These are phyloP conservation scores for Aphis craccivora DNA, from an alignment of 1,140 invertebrate species.

Conservation along the genomic window DNA sequence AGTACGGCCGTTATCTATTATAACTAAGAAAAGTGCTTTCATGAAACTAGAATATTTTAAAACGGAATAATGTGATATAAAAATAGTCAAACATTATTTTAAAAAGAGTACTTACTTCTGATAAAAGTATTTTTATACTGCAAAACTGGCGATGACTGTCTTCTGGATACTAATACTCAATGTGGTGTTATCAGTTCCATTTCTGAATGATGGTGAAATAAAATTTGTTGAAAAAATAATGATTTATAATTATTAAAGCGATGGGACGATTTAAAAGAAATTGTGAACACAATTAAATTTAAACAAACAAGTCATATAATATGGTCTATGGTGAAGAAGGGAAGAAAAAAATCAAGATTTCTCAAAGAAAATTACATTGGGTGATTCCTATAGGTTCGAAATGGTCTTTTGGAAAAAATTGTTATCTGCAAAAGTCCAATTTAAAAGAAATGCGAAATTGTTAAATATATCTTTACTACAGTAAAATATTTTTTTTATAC, in stretches of 20 bases:
- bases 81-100: neutral
- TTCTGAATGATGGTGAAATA: neutral
- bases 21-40: neutral
- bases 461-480: neutral
- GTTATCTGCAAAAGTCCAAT: slow-evolving; percentile 15
- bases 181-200: neutral
- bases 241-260: neutral
- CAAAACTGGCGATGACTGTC: no score
- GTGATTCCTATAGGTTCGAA: neutral
- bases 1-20: neutral
- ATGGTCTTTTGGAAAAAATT: neutral
- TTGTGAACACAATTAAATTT: neutral
- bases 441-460: neutral
- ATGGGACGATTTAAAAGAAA: neutral
- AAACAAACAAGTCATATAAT: neutral
- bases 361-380: neutral
- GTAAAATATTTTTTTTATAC: slow-evolving; percentile 1
- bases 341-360: neutral
- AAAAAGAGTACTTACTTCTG: neutral
- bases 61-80: neutral
- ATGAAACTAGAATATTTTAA: neutral
- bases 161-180: neutral
- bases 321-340: neutral
- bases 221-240: neutral
- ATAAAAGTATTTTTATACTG: neutral